Conservation (phyloP, 2,888 invertebrate species). For the Lysandra coridon region DNA sequence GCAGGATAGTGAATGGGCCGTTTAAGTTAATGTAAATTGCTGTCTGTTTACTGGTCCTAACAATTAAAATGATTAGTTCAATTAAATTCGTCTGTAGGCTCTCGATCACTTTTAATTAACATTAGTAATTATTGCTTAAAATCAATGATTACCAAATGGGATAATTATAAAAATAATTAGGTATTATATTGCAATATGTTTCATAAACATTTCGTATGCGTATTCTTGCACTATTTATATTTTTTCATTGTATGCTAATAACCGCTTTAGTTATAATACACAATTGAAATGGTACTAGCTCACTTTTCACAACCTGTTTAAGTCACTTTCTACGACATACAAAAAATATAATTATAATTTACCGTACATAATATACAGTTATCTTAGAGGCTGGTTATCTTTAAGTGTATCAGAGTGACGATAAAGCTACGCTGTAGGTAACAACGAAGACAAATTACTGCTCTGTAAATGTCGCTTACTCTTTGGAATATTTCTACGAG, state of each 20-base stretch:
- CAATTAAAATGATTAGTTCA: background rate
- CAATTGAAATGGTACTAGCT: constrained; percentile 23
- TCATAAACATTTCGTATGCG: background rate
- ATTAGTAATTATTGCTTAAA: background rate
- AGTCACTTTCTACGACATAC: constrained; percentile 30
- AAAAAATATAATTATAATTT: constrained; percentile 30
- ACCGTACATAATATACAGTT: constrained; percentile 29
- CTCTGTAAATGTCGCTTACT: background rate
- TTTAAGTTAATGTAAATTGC: background rate
- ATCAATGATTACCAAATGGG: background rate
- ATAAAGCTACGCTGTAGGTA: background rate
- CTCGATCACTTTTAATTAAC: background rate
- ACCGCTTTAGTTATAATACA: background rate
- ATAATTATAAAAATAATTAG: constrained; percentile 11
- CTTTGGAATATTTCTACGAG: background rate
- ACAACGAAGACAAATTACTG: background rate
- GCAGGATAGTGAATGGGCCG: too few species aligned
- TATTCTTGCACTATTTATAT: background rate
- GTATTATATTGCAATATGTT: background rate
- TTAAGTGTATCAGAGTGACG: background rate
- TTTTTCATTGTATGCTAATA: constrained; percentile 26
- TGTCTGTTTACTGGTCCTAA: background rate
- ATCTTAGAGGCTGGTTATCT: constrained; percentile 13
- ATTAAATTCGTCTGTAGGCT: background rate
- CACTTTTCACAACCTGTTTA: constrained; percentile 27